Evolutionary conservation across 2,113 vertebrate genomes (phyloP).

Genomic region (Saccopteryx bilineata): DNA sequence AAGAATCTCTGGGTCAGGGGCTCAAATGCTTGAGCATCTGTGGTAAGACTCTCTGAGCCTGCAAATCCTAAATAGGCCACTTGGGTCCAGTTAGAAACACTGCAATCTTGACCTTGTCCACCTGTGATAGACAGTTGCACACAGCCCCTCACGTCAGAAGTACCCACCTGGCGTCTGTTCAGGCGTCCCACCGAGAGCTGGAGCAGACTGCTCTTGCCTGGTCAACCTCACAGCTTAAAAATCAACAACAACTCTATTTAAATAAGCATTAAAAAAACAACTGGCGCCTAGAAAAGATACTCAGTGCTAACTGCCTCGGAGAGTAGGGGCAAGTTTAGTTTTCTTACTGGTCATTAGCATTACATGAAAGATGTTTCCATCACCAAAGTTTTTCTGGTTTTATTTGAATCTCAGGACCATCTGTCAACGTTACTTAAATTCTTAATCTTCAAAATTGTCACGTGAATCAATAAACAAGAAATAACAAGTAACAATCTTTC

Average conservation of each 20-base stretch:
- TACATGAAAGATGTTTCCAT: constrained; percentile 23
- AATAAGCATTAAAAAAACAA: constrained; percentile 82
- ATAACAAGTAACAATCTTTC: constrained; percentile 41
- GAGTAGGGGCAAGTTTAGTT: constrained; percentile 65
- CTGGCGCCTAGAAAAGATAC: constrained; percentile 77
- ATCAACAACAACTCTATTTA: constrained; percentile 88
- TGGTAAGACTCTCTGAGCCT: constrained; percentile 6
- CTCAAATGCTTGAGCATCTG: constrained; percentile 44
- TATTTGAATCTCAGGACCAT: constrained; percentile 60
- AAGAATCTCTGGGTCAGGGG: constrained; percentile 27
- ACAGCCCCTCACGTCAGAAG: constrained; percentile 74
- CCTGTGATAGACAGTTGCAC: constrained; percentile 71
- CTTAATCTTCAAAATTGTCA: constrained; percentile 62
- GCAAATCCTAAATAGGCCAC: background rate
- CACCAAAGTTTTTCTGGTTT: constrained; percentile 53
- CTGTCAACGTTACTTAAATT: constrained; percentile 50
- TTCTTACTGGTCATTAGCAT: constrained; percentile 56
- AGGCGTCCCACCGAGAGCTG: constrained; percentile 93
- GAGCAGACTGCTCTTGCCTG: constrained; percentile 98
- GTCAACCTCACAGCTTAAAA: constrained; percentile 97
- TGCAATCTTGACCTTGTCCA: constrained; percentile 48
- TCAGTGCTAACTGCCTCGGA: constrained; percentile 66
- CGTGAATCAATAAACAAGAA: constrained; percentile 50
- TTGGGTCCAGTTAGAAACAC: constrained; percentile 79
- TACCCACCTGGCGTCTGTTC: constrained; percentile 91